Base-by-base conservation (phyloP, 2,888 invertebrate genomes). In the Stenichneumon culpator region DNA sequence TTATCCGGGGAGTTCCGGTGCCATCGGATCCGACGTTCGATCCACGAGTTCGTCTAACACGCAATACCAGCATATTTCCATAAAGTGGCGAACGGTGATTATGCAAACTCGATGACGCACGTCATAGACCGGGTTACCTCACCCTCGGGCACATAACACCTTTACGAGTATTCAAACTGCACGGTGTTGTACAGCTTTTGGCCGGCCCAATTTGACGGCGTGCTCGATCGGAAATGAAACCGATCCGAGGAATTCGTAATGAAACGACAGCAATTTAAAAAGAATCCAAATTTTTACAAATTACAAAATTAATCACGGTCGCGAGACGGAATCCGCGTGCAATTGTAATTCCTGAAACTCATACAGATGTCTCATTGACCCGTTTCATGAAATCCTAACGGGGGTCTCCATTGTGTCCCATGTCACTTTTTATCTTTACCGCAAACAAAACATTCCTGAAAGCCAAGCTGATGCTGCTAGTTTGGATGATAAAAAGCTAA, bases 61-160 rank as follows among this genome's bases (percentile, higher is more conserved):
- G 47, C 60, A 67, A 73, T 69, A 79, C 57, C 72, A 11, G 9
- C 44, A 25, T 72, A 85, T 85, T 85, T 85, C 79, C 85, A 85
- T 85, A 85, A 85, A 65, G 85, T 72, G 72, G 65, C 67, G 57
- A 82, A 47, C 77, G 47, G 75, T 80, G 80, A 86, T 86, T 86
- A 86, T 86, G 86, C 86, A 83, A 86, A 86, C 80, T 86, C 77
- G 82, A 80, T 77, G 82, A 83, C 77, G 77, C 77, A 72, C 85
- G 75, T 67, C 82, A 79, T 75, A 69, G 79, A 74, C 57, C 14
- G 39, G 28, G 32, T 16, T 19, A 5, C 11, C 32, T 32, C 60
- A 32, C 28, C 16, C 52, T 67, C 67, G 67, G 32, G 52, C 25
- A 36, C 67, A 67, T 50, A 77, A 52, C 36, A 65, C 50, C 67